A percentile compares a stretch with the other conserved stretches of the same genome.
These are phyloP conservation scores for Pelecanus crispus DNA, from an alignment of 2,113 vertebrate genomes.

Conservation along the genomic window DNA sequence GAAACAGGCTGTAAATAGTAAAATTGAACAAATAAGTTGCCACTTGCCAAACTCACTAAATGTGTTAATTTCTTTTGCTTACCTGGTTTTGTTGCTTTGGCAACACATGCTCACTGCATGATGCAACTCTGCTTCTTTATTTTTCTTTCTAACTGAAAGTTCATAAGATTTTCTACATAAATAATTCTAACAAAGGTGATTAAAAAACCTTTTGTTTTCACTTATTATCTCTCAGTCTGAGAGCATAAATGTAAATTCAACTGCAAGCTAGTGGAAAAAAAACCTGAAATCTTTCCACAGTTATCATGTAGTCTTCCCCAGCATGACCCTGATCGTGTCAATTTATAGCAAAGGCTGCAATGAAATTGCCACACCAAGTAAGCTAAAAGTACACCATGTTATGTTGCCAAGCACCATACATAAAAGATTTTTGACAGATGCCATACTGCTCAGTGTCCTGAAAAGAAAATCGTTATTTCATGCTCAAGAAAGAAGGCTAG, in stretches of 20 bases:
- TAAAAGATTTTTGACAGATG: not conserved
- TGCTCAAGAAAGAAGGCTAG: not conserved
- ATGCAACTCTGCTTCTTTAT: not conserved
- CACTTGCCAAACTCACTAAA: not conserved
- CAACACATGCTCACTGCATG: not conserved
- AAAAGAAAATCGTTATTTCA: not conserved
- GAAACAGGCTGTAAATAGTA: not conserved
- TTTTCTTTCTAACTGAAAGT: not conserved
- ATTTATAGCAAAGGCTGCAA: not conserved
- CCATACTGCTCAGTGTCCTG: not conserved
- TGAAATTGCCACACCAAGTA: not conserved
- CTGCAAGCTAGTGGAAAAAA: not conserved
- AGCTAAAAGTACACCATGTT: not conserved
- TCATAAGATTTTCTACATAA: not conserved
- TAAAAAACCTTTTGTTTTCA: not conserved
- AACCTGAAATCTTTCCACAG: not conserved
- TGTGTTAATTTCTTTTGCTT: conserved; percentile 34
- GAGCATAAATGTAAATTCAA: not conserved
- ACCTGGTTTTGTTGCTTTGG: conserved; percentile 30
- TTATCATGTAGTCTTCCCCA: not conserved
- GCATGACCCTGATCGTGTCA: not conserved
- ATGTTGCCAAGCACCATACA: not conserved
- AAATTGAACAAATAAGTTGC: not conserved
- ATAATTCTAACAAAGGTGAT: not conserved
- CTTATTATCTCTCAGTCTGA: not conserved